Conservation (phyloP, 2,113 vertebrate species). For the Erythrocercus mccallii region DNA sequence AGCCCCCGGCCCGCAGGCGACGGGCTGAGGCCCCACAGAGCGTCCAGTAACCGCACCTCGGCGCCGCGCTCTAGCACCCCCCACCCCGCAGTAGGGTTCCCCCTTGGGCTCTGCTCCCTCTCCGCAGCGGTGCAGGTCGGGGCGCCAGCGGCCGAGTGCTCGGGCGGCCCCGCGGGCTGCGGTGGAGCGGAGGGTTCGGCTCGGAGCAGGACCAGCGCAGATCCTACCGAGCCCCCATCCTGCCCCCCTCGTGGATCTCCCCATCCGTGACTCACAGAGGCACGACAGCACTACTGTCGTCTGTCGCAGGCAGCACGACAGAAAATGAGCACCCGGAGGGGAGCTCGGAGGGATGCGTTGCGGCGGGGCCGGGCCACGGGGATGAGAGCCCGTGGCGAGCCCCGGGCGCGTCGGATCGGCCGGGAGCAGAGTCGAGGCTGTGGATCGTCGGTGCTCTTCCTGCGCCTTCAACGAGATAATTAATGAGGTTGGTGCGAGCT, state of each 20-base stretch:
- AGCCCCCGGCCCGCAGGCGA: not conserved
- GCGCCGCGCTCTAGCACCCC: not conserved
- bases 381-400: not conserved
- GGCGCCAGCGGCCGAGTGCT: not conserved
- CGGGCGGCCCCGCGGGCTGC: not conserved
- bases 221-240: not conserved
- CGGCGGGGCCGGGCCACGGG: not conserved
- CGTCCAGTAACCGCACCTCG: not conserved
- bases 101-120: not conserved
- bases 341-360: not conserved
- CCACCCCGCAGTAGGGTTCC: not conserved
- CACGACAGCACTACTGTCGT: not conserved
- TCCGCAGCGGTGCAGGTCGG: not conserved
- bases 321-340: not conserved
- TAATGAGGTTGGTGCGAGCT: not conserved
- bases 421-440: not conserved
- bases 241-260: not conserved
- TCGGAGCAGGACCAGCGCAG: not conserved
- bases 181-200: not conserved
- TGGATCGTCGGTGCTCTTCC: not conserved
- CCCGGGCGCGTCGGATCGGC: not conserved
- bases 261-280: not conserved
- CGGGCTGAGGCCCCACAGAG: not conserved
- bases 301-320: not conserved
- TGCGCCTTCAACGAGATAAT: not conserved